Conservation (phyloP, 2,797 vertebrate species). For the Enoplosus armatus region DNA sequence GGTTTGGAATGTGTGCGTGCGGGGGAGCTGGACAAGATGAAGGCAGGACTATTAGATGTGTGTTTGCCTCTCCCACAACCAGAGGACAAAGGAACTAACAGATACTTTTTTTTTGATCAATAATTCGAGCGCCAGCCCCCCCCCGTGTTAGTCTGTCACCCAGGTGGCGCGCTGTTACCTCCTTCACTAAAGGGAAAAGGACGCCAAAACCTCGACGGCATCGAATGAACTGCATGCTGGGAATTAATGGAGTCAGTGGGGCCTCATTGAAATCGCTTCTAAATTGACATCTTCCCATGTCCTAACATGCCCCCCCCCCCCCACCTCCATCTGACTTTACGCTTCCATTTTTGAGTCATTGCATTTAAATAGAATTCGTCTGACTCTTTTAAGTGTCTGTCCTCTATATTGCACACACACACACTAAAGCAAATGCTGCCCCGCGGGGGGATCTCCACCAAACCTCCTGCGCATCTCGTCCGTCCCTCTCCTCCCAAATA, state of each 20-base stretch:
- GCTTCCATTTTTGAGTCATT: no score
- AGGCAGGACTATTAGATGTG: neutral
- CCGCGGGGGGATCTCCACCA: neutral
- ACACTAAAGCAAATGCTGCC: neutral
- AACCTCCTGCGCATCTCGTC: neutral
- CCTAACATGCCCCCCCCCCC: no score
- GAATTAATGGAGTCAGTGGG: no score
- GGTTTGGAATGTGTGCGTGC: neutral
- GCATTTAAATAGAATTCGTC: no score
- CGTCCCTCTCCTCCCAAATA: slow-evolving; percentile 17
- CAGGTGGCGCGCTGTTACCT: neutral
- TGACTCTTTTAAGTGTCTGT: neutral
- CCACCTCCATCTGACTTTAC: neutral
- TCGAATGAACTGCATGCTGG: neutral
- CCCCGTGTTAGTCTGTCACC: neutral
- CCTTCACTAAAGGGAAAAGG: neutral
- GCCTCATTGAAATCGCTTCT: no score
- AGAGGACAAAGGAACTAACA: slow-evolving; percentile 16
- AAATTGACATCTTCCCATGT: no score
- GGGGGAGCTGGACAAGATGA: neutral
- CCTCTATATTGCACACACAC: neutral
- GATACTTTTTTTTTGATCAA: slow-evolving; percentile 7
- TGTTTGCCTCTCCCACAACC: neutral
- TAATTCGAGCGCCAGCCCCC: slow-evolving; percentile 6
- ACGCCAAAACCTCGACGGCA: neutral